Conservation (phyloP, 2,888 invertebrate genomes). For the Calliopum simillimum region DNA sequence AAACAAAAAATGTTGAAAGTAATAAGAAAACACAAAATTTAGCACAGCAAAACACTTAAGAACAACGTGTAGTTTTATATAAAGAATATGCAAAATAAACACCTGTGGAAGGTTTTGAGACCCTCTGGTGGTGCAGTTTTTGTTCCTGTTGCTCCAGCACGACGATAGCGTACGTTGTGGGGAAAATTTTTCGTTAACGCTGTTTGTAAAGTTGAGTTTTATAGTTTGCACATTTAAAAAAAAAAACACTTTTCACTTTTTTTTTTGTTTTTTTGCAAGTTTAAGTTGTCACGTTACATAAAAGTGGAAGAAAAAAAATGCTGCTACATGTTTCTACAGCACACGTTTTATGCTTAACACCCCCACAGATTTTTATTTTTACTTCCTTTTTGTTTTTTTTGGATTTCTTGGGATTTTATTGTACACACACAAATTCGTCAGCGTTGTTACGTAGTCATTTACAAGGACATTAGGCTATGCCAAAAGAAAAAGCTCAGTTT, state of each 20-base stretch:
- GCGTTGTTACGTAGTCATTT: conserved; percentile 22
- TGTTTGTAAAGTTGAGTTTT: no score
- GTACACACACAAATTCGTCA: conserved; percentile 9
- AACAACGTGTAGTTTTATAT: conserved; percentile 19
- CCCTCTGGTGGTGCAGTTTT: conserved; percentile 59
- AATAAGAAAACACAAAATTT: conserved; percentile 31
- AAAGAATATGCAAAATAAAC: conserved; percentile 55
- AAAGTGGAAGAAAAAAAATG: no score
- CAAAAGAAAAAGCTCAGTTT: neutral
- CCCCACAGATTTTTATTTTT: no score
- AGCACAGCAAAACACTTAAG: conserved; percentile 39
- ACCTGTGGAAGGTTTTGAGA: conserved; percentile 64
- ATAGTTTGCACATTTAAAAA: no score
- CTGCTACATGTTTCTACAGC: no score
- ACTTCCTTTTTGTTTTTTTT: neutral
- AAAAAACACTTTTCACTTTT: no score
- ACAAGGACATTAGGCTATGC: neutral
- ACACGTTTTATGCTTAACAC: no score
- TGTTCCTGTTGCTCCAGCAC: conserved; percentile 64
- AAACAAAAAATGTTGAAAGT: neutral
- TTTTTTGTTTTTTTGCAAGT: no score
- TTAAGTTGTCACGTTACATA: no score
- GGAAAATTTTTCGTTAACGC: no score
- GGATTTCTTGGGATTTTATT: neutral
- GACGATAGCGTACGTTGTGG: conserved; percentile 40